Percentiles rank a stretch among this genome's conserved stretches.
Conservation (phyloP, 2,797 vertebrate species). For the Oryzias sinensis region DNA sequence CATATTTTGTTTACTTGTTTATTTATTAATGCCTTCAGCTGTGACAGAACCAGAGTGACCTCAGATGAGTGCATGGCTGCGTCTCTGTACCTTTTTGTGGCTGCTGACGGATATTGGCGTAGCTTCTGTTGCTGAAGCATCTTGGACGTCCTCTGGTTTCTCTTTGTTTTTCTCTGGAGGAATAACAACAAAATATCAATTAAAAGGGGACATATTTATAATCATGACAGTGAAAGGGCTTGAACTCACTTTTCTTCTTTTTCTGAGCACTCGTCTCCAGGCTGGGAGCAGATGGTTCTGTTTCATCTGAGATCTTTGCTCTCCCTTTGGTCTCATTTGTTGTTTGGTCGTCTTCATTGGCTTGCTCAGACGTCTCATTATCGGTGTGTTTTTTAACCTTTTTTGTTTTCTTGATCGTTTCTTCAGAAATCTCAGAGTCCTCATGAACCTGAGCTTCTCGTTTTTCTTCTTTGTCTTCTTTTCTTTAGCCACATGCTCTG, state of each 20-base stretch:
- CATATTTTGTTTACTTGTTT: no score
- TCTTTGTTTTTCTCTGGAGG: constrained; percentile 61
- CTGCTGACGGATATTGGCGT: constrained; percentile 7
- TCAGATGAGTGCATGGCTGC: no score
- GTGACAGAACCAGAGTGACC: no score
- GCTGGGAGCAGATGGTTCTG: background rate
- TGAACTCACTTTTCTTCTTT: constrained; percentile 73
- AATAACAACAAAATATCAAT: constrained; percentile 1
- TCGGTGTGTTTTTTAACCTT: background rate
- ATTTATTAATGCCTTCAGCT: no score
- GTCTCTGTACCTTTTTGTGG: constrained; percentile 60
- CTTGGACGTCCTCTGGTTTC: constrained; percentile 27
- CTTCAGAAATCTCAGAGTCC: background rate
- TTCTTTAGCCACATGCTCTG: background rate
- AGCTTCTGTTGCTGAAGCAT: background rate
- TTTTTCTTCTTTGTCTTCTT: constrained; percentile 11
- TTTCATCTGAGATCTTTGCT: background rate
- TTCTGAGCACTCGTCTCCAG: constrained; percentile 23
- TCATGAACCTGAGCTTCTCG: background rate
- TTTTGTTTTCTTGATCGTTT: background rate
- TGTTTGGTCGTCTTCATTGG: background rate
- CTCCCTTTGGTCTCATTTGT: background rate
- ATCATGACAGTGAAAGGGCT: rapidly evolving
- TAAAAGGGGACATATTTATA: background rate
- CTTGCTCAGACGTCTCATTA: background rate